Conservation (phyloP, 2,888 invertebrate genomes). For the Amphipyra tragopoginis region DNA sequence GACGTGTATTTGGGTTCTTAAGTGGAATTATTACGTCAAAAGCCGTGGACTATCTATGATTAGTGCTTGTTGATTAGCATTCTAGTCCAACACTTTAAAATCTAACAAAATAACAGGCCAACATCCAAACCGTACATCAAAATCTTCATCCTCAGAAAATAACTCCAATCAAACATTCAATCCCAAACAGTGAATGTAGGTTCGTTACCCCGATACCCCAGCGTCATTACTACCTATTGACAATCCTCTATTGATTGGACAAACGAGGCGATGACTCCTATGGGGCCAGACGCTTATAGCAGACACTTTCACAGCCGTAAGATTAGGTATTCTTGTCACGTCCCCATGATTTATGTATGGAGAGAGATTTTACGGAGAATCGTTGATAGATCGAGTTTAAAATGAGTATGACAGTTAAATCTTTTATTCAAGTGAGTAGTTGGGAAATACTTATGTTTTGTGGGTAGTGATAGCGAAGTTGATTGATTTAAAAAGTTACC, state of each 20-base stretch:
- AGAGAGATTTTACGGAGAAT: constrained; percentile 44
- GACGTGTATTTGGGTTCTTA: no score
- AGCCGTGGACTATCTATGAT: no score
- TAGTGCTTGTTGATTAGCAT: no score
- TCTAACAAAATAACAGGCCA: no score
- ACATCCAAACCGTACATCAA: no score
- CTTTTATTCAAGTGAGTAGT: no score
- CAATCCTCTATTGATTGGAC: constrained; percentile 24
- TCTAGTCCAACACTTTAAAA: no score
- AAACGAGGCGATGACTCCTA: constrained; percentile 19
- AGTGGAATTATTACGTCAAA: no score
- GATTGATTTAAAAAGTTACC: no score
- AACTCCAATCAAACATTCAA: no score
- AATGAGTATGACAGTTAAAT: constrained; percentile 21
- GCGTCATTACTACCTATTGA: constrained; percentile 26
- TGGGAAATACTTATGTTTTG: constrained; percentile 13
- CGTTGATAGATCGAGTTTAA: constrained; percentile 35
- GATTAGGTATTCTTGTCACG: constrained; percentile 30
- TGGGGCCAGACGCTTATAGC: constrained; percentile 28
- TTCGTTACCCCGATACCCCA: constrained; percentile 15
- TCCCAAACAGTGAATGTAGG: constrained; percentile 1
- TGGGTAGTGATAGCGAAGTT: no score
- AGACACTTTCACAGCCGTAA: constrained; percentile 22
- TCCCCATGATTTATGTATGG: constrained; percentile 35
- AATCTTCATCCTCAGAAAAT: no score